Evolutionary conservation across 2,797 vertebrate species (phyloP), one percentile per base, ranked within the genome.

Genomic region (Danionella dracula): DNA sequence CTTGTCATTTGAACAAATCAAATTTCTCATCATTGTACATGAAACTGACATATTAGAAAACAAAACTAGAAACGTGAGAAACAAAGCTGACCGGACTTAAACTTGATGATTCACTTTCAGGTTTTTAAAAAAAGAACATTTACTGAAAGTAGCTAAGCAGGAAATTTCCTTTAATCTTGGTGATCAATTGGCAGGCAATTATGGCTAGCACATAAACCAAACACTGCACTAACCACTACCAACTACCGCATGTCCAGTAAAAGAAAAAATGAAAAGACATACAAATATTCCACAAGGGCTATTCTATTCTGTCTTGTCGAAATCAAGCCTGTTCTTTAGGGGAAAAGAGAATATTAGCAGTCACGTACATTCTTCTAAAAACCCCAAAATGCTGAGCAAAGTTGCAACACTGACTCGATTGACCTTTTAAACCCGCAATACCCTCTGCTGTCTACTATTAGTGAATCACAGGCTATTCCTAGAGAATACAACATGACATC

Each of bases 41-140:
- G 4, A 32, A 34, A 19, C 2, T 20, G 41, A 51, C 48, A 23
- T 32, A 20, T 34, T 8, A 35, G 40, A 35, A 44, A 12, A 53
- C 4, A 5, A 23, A 15, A 11, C 15, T 13, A 31, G 13, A 37
- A 19, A 38, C 11, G 21, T 34, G 19, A 10, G 1, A 27, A 17
- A 48, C n/a, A 16, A 38, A 57, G 61, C 51, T 70, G 53, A 45
- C 53, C 4, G 53, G 13, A 27, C 44, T 40, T 45, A 4, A 27
- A 64, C 59, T 64, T 67, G 40, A 66, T 73, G 57, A 76, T 70
- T 72, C 70, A 72, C 34, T 40, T 42, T 54, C 40, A 21, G 19
- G 1, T 23, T 34, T 8, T 16, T 31, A 20, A 44, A 53, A 53
- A 60, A 45, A 45, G 3, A 8, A 21, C 35, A 55, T 55, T 65